Conservation (phyloP, 2,113 vertebrate genomes). For the Colossoma macropomum region DNA sequence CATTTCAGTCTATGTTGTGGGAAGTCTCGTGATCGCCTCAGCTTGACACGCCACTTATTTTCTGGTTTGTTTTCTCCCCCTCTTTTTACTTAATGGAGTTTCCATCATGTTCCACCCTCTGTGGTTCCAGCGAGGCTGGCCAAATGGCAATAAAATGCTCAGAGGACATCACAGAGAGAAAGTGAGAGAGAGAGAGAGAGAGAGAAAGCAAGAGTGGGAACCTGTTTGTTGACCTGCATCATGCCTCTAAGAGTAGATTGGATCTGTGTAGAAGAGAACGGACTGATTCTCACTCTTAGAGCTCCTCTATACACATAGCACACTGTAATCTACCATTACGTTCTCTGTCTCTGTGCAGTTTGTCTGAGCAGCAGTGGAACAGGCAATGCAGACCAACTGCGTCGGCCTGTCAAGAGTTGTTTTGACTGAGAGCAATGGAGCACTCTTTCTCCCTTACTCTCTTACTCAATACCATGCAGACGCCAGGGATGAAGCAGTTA, state of each 20-base stretch:
- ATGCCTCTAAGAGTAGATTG: constrained; percentile 29
- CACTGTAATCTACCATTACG: neutral
- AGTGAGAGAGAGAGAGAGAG: constrained; percentile 32
- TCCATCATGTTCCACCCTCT: constrained; percentile 72
- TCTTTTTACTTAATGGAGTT: constrained; percentile 65
- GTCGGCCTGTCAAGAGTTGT: constrained; percentile 66
- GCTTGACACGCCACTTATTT: constrained; percentile 56
- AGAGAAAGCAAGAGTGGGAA: constrained; percentile 47
- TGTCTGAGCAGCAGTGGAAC: constrained; percentile 53
- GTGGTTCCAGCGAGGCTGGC: constrained; percentile 74
- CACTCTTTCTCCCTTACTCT: constrained; percentile 61
- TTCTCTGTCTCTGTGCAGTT: constrained; percentile 33
- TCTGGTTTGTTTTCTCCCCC: constrained; percentile 40
- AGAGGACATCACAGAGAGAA: constrained; percentile 71
- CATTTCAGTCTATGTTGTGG: neutral
- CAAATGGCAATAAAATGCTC: constrained; percentile 73
- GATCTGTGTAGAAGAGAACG: constrained; percentile 11
- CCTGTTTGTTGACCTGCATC: constrained; percentile 63
- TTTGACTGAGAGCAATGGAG: constrained; percentile 76
- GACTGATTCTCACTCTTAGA: constrained; percentile 6
- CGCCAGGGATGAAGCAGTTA: neutral
- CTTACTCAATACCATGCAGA: neutral
- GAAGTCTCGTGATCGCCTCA: constrained; percentile 18
- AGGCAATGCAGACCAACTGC: constrained; percentile 64
- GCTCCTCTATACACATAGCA: neutral